Evolutionary conservation across 2,888 invertebrate genomes (phyloP).

Genomic region (Hydropsyche betteni): DNA sequence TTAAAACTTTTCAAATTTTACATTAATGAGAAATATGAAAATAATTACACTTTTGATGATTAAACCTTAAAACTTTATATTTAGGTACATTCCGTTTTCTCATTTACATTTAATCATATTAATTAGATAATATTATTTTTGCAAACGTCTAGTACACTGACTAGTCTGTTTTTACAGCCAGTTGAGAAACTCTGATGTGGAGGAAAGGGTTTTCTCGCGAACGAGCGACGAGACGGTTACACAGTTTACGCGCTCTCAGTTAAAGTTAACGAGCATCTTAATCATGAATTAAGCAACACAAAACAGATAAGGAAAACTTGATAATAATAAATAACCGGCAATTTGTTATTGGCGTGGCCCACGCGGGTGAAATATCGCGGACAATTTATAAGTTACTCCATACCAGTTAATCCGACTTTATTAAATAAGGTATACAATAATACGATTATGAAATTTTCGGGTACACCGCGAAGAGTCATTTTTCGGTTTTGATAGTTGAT

Average conservation of each 20-base stretch:
- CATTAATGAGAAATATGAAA: too few relatives aligned
- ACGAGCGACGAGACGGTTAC: not conserved
- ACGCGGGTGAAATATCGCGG: constrained; percentile 21
- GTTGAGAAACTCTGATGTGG: too few relatives aligned
- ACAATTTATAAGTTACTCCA: constrained; percentile 9
- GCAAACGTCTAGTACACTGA: too few relatives aligned
- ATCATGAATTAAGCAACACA: constrained; percentile 44
- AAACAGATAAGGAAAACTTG: constrained; percentile 44
- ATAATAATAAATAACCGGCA: constrained; percentile 46
- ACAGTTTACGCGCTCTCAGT: constrained; percentile 21
- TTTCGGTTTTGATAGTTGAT: constrained; percentile 5
- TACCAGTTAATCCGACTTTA: not conserved
- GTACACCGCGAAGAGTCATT: not conserved
- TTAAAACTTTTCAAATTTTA: too few relatives aligned
- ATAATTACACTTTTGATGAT: too few relatives aligned
- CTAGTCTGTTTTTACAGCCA: too few relatives aligned
- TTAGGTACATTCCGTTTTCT: too few relatives aligned
- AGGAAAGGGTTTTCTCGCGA: not conserved
- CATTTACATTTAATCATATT: too few relatives aligned
- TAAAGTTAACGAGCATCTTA: constrained; percentile 44
- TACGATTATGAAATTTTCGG: not conserved
- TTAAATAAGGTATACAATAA: too few relatives aligned
- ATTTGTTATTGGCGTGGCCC: constrained; percentile 38
- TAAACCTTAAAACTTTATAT: too few relatives aligned
- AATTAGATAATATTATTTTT: too few relatives aligned